Base-by-base conservation (phyloP, 2,113 vertebrate species). In the Numida meleagris region DNA sequence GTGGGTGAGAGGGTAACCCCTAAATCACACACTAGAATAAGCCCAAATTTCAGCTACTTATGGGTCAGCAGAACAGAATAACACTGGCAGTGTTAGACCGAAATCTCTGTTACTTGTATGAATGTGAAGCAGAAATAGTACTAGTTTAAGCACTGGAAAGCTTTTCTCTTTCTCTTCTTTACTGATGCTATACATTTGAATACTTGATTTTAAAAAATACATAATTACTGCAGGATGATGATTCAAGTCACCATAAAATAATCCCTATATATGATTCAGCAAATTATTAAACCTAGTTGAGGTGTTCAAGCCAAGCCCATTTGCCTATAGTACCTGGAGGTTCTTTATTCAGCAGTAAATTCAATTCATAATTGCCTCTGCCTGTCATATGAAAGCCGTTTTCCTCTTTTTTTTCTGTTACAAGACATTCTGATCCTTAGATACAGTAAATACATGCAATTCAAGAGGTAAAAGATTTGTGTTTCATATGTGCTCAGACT, bases 11-110 rank as follows among this genome's bases (percentile, higher is more conserved):
- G 9, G 31, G 46, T 58, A 80, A 88, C 55, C 51, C 55, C 50
- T 71, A 74, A 93, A 73, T 88, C 50, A 67, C 45, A 73, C 31
- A 40, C 63, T 89, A 89, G 50, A 91, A 10, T 57, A 65, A 65
- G 9, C 19, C 82, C 87, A 95, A 88, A 86, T 92, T 91, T 87
- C 59, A 74, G 15, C 59, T 88, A 24, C 50, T 89, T 89, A 43
- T 61, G 50, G 91, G 67, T 94, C 87, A 93, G 20, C 38, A 80
- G 78, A 93, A 58, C 53, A 95, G 82, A 93, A 59, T 59, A 93
- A 80, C 27, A 51, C 29, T 21, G 68, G 23, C 29, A 93, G 33
- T 17, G 55, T 74, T 74, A 59, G 53, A 89, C 20, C 70, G 79
- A 87, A 87, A 61, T 61, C 67, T 76, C 55, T 34, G 25, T 38